Conservation (phyloP, 2,113 vertebrate genomes). For the Sterrhoptilus dennistouni region DNA sequence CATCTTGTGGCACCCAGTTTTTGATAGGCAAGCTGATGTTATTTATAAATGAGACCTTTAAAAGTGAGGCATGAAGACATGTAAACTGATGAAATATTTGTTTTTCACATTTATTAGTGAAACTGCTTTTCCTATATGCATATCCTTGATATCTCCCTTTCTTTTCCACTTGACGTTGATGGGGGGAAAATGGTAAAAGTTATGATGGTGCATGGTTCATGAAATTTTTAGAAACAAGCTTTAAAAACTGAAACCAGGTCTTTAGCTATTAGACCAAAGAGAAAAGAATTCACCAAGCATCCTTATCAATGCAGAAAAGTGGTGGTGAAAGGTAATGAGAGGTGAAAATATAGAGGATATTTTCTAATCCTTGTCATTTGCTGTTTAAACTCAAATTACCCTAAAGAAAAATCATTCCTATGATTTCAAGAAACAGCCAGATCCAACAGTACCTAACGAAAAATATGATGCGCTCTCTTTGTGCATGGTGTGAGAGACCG, state of each 20-base stretch:
- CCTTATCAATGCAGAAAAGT: not conserved
- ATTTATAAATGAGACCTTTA: not conserved
- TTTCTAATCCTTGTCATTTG: not conserved
- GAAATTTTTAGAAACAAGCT: not conserved
- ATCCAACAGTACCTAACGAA: not conserved
- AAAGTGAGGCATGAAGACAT: not conserved
- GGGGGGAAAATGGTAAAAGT: not conserved
- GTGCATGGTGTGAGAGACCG: rapidly evolving
- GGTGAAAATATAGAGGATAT: not conserved
- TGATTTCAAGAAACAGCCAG: not conserved
- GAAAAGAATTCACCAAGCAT: not conserved
- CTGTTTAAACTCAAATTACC: not conserved
- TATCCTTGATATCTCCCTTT: not conserved
- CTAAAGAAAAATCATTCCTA: not conserved
- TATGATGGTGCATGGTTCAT: not conserved
- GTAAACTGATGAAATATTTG: not conserved
- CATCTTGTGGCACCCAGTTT: not conserved
- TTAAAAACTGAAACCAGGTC: not conserved
- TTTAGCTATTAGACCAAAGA: not conserved
- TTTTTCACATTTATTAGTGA: not conserved
- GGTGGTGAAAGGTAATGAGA: not conserved
- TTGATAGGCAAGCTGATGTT: not conserved
- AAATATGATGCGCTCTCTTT: not conserved
- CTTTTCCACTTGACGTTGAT: not conserved
- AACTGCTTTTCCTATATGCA: not conserved